phyloP scores from a whole-genome alignment of 2,113 vertebrate species.

The Daphoenositta chrysoptera region DNA sequence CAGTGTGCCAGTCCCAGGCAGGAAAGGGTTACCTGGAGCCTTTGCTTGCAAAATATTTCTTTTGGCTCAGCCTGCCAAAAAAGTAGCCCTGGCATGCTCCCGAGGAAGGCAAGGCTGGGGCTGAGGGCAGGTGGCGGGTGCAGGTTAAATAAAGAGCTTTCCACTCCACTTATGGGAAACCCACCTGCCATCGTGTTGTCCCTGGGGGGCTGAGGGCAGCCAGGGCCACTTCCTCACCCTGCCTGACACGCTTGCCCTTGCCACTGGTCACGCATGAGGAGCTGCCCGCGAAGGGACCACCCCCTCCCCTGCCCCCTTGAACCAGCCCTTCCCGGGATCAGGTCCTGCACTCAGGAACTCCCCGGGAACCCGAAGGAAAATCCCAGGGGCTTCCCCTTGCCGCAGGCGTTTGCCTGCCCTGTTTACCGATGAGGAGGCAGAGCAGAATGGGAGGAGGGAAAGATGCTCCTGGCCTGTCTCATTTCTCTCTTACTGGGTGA shows the following conservation, averaged over 20 bases:
- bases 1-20: fast-evolving
- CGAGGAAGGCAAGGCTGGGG: background rate
- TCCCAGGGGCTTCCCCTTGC: background rate
- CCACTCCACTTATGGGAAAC: conserved; percentile 58
- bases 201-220: background rate
- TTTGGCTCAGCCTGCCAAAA: background rate
- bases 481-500: background rate
- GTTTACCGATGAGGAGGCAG: background rate
- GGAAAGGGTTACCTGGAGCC: background rate
- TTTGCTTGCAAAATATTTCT: background rate
- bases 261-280: fast-evolving
- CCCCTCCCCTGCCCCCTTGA: background rate
- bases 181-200: background rate
- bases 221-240: conserved; percentile 45
- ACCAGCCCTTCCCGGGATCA: background rate
- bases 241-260: background rate
- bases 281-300: background rate
- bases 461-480: background rate
- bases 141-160: conserved; percentile 62
- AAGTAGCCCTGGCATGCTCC: background rate
- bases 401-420: fast-evolving
- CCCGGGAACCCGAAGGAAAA: background rate
- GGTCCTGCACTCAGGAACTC: background rate
- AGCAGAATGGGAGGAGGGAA: background rate
- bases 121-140: background rate